A percentile compares a stretch with the other conserved stretches of the same genome.
These are phyloP conservation scores for Idris sp. DNA, from an alignment of 1,140 invertebrate genomes.

Conservation along the genomic window DNA sequence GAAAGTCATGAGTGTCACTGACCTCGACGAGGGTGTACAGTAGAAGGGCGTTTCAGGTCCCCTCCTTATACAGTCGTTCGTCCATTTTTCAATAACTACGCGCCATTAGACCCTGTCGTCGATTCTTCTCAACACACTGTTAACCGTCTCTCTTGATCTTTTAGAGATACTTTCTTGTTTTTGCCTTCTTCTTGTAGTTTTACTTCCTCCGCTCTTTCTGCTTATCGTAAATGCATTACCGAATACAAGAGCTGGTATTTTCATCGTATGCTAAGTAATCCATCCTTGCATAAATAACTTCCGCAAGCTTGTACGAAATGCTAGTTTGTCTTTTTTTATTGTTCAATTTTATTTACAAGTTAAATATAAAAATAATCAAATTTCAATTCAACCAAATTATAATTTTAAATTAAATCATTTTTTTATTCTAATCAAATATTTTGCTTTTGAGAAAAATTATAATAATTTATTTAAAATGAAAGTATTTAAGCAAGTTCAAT, in stretches of 20 bases:
- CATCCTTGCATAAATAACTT: too few relatives aligned
- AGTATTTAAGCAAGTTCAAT: too few relatives aligned
- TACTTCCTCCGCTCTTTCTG: constrained; percentile 11
- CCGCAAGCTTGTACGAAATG: too few relatives aligned
- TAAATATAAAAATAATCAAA: too few relatives aligned
- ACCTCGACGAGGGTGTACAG: constrained; percentile 51
- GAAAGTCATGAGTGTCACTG: constrained; percentile 45
- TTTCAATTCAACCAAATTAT: too few relatives aligned
- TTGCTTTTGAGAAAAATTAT: too few relatives aligned
- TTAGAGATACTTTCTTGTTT: constrained; percentile 7
- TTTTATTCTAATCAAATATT: too few relatives aligned
- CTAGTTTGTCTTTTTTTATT: too few relatives aligned
- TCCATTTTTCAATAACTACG: constrained; percentile 62
- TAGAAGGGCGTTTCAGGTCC: constrained; percentile 53
- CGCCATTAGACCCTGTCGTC: constrained; percentile 49
- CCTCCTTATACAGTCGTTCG: constrained; percentile 49
- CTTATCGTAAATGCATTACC: constrained; percentile 24
- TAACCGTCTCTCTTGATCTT: constrained; percentile 22
- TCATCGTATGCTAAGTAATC: too few relatives aligned
- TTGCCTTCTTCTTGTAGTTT: constrained; percentile 11
- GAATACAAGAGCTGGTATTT: constrained; percentile 9
- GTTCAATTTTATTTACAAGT: too few relatives aligned
- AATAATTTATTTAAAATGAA: too few relatives aligned
- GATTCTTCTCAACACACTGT: constrained; percentile 19
- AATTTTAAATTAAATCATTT: too few relatives aligned